Percentiles rank a stretch among this genome's conserved stretches.
Conservation (phyloP, 2,888 invertebrate genomes). For the Drosophila prostipennis region DNA sequence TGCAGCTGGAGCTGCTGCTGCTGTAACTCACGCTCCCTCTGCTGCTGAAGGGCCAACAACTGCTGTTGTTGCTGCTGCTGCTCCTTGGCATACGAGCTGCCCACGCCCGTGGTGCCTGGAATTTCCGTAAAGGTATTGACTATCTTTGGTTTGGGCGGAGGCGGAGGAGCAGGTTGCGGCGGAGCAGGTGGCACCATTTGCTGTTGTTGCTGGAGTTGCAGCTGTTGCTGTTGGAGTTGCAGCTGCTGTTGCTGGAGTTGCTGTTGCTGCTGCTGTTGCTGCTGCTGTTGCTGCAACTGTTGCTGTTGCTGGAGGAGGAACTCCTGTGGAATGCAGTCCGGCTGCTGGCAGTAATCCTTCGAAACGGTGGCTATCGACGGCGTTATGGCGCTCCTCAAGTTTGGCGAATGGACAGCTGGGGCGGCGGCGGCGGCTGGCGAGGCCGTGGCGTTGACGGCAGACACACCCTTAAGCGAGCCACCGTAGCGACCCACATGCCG, state of each 20-base stretch:
- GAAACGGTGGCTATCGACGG: conserved; percentile 84
- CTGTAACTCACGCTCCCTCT: conserved; percentile 44
- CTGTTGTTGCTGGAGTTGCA: neutral
- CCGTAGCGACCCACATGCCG: conserved; percentile 84
- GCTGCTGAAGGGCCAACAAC: conserved; percentile 49
- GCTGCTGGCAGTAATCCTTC: conserved; percentile 84
- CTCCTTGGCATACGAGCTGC: conserved; percentile 83
- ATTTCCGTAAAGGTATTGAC: conserved; percentile 84
- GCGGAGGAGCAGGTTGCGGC: conserved; percentile 77
- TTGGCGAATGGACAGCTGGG: conserved; percentile 76
- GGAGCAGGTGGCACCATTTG: conserved; percentile 42
- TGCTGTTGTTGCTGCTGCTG: conserved; percentile 68
- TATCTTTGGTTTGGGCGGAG: conserved; percentile 81
- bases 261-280: conserved; percentile 59
- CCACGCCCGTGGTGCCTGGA: conserved; percentile 83
- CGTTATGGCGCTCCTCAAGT: conserved; percentile 84
- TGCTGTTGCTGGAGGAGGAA: conserved; percentile 56
- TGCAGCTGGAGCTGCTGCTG: conserved; percentile 62
- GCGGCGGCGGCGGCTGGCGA: neutral
- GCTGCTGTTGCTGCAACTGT: conserved; percentile 50
- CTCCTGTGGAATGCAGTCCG: conserved; percentile 82
- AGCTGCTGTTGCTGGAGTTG: conserved; percentile 57
- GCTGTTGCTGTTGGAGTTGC: conserved; percentile 54
- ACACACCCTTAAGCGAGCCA: conserved; percentile 83
- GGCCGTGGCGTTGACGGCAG: conserved; percentile 20